Percentiles rank a stretch among this genome's conserved stretches.
These are phyloP conservation scores for Enteromius trimaculatus DNA, from an alignment of 2,797 vertebrate species.

Conservation along the genomic window DNA sequence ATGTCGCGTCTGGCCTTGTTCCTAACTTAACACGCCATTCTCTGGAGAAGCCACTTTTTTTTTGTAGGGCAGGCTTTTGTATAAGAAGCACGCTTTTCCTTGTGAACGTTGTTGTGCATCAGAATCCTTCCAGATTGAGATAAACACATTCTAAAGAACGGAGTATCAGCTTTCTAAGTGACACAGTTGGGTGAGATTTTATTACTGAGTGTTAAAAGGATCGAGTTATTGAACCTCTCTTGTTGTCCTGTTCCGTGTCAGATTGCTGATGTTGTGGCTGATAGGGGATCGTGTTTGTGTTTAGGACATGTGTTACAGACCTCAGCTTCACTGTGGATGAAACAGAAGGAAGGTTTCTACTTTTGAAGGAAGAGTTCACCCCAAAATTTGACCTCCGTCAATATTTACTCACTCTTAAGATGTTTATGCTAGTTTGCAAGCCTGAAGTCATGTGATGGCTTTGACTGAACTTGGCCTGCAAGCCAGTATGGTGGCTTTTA, in stretches of 20 bases:
- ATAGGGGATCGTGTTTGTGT: slow-evolving; percentile 44
- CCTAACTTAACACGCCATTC: slow-evolving; percentile 36
- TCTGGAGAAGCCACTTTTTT: slow-evolving; percentile 24
- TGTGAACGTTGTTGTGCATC: slow-evolving; percentile 53
- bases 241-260: slow-evolving; percentile 58
- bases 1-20: slow-evolving; percentile 38
- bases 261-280: slow-evolving; percentile 67
- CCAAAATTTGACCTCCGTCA: background rate
- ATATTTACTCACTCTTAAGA: slow-evolving; percentile 7
- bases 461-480: background rate
- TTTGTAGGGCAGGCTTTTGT: slow-evolving; percentile 45
- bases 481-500: background rate
- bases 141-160: slow-evolving; percentile 55
- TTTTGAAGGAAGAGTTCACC: background rate
- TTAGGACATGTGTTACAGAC: slow-evolving; percentile 9
- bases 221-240: slow-evolving; percentile 70
- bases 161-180: slow-evolving; percentile 64
- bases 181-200: slow-evolving; percentile 71
- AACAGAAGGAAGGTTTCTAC: slow-evolving; percentile 8
- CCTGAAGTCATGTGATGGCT: background rate
- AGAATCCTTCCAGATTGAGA: slow-evolving; percentile 48
- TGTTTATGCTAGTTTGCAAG: background rate
- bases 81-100: slow-evolving; percentile 35
- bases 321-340: slow-evolving; percentile 4
- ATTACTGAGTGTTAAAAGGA: slow-evolving; percentile 68